A percentile compares a stretch with the other conserved stretches of the same genome.
These are phyloP conservation scores for Pyralis farinalis DNA, from an alignment of 2,888 invertebrate genomes.

Conservation along the genomic window DNA sequence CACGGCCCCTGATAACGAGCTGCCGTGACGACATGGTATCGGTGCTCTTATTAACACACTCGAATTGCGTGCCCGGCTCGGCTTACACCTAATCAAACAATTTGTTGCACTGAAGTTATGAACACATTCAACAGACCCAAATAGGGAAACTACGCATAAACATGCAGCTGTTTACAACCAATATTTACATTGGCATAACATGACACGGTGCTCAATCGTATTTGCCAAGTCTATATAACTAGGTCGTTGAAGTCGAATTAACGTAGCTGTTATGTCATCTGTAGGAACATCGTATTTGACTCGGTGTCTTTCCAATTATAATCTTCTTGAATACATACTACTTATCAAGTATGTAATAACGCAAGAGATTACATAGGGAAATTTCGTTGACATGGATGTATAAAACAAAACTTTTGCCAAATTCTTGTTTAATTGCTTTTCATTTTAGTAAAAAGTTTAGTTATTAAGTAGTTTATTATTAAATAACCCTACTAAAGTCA, in stretches of 20 bases:
- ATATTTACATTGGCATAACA: constrained; percentile 1
- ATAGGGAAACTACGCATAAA: constrained; percentile 24
- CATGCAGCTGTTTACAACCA: constrained; percentile 16
- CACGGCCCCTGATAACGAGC: constrained; percentile 69
- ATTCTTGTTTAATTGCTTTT: too few relatives aligned
- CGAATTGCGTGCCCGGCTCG: constrained; percentile 64
- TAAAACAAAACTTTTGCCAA: too few relatives aligned
- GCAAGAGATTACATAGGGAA: too few relatives aligned
- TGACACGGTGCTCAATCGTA: neutral
- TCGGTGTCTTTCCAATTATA: too few relatives aligned
- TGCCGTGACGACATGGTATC: constrained; percentile 67
- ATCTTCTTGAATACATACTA: too few relatives aligned
- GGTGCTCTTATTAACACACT: constrained; percentile 68
- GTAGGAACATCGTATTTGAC: too few relatives aligned
- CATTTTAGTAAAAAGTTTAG: too few relatives aligned
- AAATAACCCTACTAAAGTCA: too few relatives aligned
- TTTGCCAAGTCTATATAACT: too few relatives aligned
- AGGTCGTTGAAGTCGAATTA: neutral
- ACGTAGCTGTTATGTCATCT: neutral
- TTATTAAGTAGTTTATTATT: too few relatives aligned
- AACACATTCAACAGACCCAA: constrained; percentile 32
- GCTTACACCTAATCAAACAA: constrained; percentile 68
- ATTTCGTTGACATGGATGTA: too few relatives aligned
- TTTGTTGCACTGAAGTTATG: constrained; percentile 46
- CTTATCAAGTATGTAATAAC: too few relatives aligned